phyloP scores from a whole-genome alignment of 2,888 invertebrate genomes.

The Bugulina stolonifera region DNA sequence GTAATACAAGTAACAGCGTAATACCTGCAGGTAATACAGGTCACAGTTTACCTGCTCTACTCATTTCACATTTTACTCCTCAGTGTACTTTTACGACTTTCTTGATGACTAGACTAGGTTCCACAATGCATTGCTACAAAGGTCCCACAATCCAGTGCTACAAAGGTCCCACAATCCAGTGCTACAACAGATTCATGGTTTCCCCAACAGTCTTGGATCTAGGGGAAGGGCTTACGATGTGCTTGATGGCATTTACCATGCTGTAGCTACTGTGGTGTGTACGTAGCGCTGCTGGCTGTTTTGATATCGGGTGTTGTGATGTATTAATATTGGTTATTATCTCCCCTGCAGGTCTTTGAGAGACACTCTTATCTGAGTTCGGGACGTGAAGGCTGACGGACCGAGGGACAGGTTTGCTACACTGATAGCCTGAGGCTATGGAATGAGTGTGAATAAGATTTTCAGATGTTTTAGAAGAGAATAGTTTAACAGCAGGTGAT shows the following conservation, averaged over 20 bases:
- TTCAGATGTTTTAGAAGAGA: constrained; percentile 1
- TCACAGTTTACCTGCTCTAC: no score
- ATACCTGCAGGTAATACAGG: no score
- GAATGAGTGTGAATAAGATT: neutral
- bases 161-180: no score
- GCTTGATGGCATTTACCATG: neutral
- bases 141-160: no score
- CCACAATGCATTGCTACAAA: no score
- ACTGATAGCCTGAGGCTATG: neutral
- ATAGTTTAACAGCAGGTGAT: no score
- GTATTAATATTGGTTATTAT: neutral
- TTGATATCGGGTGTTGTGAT: no score
- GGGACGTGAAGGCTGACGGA: neutral
- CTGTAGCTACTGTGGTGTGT: neutral
- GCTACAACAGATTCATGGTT: neutral
- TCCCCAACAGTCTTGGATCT: neutral
- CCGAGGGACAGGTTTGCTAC: neutral
- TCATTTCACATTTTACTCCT: no score
- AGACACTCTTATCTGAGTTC: neutral
- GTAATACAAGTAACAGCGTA: no score
- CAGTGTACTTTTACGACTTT: no score
- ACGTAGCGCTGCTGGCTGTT: neutral
- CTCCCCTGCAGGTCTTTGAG: neutral
- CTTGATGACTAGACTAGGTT: no score
- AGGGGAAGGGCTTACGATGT: neutral